Conservation (phyloP, 2,888 invertebrate genomes). For the Autographa pulchrina region DNA sequence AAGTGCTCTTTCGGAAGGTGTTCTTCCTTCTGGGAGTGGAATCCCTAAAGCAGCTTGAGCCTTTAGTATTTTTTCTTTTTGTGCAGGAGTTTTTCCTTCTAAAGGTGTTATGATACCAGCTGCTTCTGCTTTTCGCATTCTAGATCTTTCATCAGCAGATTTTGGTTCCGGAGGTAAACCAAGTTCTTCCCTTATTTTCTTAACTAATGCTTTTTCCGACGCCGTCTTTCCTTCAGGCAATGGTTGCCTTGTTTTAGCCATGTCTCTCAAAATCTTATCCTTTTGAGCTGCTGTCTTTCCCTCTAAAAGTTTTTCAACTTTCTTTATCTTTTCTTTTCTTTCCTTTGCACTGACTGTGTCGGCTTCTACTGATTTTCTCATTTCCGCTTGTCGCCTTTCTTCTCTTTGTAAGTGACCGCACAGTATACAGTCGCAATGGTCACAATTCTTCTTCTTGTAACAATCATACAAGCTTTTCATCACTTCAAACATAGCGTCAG, state of each 20-base stretch:
- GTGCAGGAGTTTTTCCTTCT: conserved; percentile 50
- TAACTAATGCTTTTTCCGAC: conserved; percentile 35
- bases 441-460: conserved; percentile 80
- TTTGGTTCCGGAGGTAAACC: conserved; percentile 25
- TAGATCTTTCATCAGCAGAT: conserved; percentile 19
- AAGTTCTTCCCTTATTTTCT: conserved; percentile 33
- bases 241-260: conserved; percentile 25
- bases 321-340: conserved; percentile 23
- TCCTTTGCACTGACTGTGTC: conserved; percentile 22
- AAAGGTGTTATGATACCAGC: conserved; percentile 16
- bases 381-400: conserved; percentile 16
- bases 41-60: conserved; percentile 48
- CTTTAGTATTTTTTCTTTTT: conserved; percentile 57
- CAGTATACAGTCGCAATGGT: conserved; percentile 76
- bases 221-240: conserved; percentile 38
- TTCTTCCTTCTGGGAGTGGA: conserved; percentile 38
- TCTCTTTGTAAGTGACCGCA: conserved; percentile 69
- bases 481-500: conserved; percentile 82
- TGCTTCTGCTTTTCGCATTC: conserved; percentile 15
- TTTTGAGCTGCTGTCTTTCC: conserved; percentile 32
- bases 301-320: conserved; percentile 33
- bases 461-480: conserved; percentile 82
- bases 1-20: conserved; percentile 14
- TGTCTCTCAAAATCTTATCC: conserved; percentile 32
- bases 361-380: conserved; percentile 29